Evolutionary conservation across 1,140 invertebrate genomes (phyloP).

Genomic region (Sitobion miscanthi): DNA sequence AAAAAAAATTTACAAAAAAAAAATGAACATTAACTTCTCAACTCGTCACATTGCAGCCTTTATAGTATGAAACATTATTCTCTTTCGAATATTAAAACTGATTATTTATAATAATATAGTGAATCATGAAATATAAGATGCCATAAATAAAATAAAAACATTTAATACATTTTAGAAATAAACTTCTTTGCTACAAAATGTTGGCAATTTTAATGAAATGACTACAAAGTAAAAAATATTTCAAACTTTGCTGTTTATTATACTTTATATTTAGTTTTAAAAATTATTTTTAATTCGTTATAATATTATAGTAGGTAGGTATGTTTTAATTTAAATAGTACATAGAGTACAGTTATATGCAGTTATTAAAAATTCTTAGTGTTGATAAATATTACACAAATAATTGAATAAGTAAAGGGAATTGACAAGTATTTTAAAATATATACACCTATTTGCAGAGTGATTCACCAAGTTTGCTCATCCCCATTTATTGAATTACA

Average conservation of each 20-base stretch:
- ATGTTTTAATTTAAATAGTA: neutral
- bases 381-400: neutral
- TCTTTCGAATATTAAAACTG: neutral
- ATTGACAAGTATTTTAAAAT: neutral
- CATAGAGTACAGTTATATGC: neutral
- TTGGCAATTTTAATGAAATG: neutral
- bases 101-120: neutral
- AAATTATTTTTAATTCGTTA: neutral
- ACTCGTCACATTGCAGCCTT: neutral
- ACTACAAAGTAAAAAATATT: neutral
- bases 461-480: no score
- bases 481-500: no score
- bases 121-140: neutral
- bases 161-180: neutral
- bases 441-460: no score
- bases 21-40: neutral
- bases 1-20: neutral
- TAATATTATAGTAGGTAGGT: neutral
- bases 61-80: neutral
- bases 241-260: neutral
- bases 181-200: neutral
- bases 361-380: neutral
- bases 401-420: neutral
- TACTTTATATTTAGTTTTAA: neutral
- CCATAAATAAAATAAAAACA: neutral